Percentiles rank a stretch among this genome's conserved stretches.
phyloP scores from a whole-genome alignment of 2,888 invertebrate species.

The Julus scandinavius region DNA sequence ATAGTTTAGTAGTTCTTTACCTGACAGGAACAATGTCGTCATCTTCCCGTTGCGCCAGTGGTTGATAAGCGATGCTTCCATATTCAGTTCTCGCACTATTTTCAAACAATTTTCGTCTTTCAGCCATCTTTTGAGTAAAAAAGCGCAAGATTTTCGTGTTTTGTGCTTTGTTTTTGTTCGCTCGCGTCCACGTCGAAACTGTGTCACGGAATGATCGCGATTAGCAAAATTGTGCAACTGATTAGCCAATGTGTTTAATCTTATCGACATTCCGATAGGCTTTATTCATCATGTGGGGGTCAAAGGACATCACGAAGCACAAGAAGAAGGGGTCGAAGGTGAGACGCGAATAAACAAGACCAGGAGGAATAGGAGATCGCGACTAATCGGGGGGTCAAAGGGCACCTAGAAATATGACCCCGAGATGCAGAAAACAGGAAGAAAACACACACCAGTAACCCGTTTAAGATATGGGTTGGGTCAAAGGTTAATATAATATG shows the following conservation, averaged over 20 bases:
- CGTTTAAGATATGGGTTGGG: too few relatives aligned
- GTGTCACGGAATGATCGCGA: background rate
- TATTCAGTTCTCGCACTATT: background rate
- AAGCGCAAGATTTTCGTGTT: background rate
- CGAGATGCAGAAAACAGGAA: too few relatives aligned
- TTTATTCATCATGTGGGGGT: too few relatives aligned
- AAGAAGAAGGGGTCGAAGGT: background rate
- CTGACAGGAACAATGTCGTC: slow-evolving; percentile 36
- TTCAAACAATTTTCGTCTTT: background rate
- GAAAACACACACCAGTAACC: too few relatives aligned
- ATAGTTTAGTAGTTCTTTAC: too few relatives aligned
- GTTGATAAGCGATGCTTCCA: slow-evolving; percentile 34
- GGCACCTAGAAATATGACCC: too few relatives aligned
- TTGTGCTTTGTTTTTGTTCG: too few relatives aligned
- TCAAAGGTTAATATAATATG: too few relatives aligned
- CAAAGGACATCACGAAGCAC: too few relatives aligned
- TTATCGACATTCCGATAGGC: background rate
- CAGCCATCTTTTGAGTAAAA: slow-evolving; percentile 3
- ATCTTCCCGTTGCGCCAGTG: background rate
- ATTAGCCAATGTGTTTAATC: background rate
- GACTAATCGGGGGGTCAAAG: background rate
- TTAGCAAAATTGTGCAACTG: background rate
- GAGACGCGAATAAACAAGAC: background rate
- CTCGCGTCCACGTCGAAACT: too few relatives aligned
- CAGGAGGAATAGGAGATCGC: too few relatives aligned